Conservation (phyloP, 2,113 vertebrate species). For the Ophthalmolycus amberensis region DNA sequence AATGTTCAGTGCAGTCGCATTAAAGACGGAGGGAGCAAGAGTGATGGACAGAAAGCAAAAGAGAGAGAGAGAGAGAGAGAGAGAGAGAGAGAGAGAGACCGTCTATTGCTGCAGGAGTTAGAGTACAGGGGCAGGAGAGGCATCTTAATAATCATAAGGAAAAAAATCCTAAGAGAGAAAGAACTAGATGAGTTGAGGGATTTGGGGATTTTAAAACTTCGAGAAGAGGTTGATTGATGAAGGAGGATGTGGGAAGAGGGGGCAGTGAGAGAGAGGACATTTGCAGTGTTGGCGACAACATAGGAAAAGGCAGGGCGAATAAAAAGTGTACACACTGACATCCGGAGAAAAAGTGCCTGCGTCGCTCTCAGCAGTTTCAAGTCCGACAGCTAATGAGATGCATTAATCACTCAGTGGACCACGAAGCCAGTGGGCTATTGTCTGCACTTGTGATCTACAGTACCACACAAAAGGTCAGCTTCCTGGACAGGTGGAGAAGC, state of each 20-base stretch:
- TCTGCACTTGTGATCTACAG: conserved; percentile 57
- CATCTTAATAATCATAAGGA: conserved; percentile 74
- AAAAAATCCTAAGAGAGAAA: conserved; percentile 57
- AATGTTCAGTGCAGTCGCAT: conserved; percentile 44
- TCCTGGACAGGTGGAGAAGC: conserved; percentile 40
- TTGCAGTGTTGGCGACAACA: conserved; percentile 22
- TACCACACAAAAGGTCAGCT: conserved; percentile 66
- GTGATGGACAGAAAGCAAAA: conserved; percentile 8
- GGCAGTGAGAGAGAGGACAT: conserved; percentile 38
- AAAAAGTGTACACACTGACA: conserved; percentile 38
- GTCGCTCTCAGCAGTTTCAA: conserved; percentile 50
- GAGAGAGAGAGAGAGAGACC: not conserved
- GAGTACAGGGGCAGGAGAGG: conserved; percentile 53
- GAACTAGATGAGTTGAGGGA: conserved; percentile 75
- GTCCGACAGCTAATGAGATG: conserved; percentile 66
- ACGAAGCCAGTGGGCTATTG: conserved; percentile 53
- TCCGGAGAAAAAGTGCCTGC: conserved; percentile 27
- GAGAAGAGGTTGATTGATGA: conserved; percentile 69
- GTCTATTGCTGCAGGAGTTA: conserved; percentile 59
- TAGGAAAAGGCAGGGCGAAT: conserved; percentile 4
- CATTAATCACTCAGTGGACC: conserved; percentile 71
- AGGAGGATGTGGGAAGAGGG: conserved; percentile 42
- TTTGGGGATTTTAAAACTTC: conserved; percentile 68
- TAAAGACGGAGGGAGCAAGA: conserved; percentile 12
- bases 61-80: conserved; percentile 4